Percentiles rank a stretch among this genome's conserved stretches.
phyloP scores from a whole-genome alignment of 2,888 invertebrate species.

The Xanthia icteritia region DNA sequence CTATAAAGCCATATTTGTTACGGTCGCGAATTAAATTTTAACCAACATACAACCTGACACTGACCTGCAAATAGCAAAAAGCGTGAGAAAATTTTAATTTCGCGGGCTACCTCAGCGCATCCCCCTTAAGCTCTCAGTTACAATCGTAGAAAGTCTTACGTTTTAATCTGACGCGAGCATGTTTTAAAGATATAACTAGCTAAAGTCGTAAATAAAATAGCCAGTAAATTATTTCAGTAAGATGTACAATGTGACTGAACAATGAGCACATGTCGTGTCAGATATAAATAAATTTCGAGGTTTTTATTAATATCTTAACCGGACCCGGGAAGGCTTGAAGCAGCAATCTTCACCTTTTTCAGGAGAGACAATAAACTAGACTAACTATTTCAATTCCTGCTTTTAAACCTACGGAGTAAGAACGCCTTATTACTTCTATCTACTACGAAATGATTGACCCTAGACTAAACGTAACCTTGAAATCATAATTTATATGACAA shows the following conservation, averaged over 20 bases:
- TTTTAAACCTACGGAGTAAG: background rate
- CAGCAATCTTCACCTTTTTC: background rate
- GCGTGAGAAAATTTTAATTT: too few relatives aligned
- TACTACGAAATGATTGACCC: background rate
- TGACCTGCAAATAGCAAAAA: too few relatives aligned
- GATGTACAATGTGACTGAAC: constrained; percentile 50
- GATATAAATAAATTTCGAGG: constrained; percentile 53
- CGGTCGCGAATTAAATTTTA: too few relatives aligned
- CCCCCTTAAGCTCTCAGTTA: background rate
- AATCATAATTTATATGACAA: constrained; percentile 1
- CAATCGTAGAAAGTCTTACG: constrained; percentile 8
- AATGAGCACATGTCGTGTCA: constrained; percentile 41
- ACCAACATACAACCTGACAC: too few relatives aligned
- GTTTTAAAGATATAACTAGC: constrained; percentile 19
- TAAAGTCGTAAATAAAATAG: constrained; percentile 40
- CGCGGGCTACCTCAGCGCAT: too few relatives aligned
- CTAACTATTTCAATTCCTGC: background rate
- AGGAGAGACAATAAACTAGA: background rate
- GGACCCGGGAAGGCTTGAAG: constrained; percentile 9
- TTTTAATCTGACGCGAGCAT: background rate
- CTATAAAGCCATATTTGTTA: too few relatives aligned
- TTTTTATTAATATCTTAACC: constrained; percentile 50
- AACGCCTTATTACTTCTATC: background rate
- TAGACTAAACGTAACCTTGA: constrained; percentile 20
- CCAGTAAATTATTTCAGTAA: constrained; percentile 43